Conservation (phyloP, 1,140 invertebrate species). For the Palaemon carinicauda region DNA sequence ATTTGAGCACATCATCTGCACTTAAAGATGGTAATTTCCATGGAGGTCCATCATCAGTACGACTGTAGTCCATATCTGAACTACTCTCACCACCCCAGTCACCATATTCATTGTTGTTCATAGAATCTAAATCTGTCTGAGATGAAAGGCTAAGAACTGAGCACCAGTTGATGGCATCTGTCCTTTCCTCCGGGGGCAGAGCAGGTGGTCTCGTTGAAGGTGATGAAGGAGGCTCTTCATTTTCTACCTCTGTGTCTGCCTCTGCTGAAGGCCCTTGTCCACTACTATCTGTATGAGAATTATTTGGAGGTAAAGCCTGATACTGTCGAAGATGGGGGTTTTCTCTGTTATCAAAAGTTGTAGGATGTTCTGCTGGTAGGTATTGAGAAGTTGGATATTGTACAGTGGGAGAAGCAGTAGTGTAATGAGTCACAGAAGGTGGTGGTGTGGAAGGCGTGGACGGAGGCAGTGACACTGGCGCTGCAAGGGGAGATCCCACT, state of each 20-base stretch:
- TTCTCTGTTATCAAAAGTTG: slow-evolving; percentile 38
- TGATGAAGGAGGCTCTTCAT: slow-evolving; percentile 11
- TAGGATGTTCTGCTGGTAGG: slow-evolving; percentile 62
- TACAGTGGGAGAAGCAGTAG: slow-evolving; percentile 16
- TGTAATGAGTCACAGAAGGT: slow-evolving; percentile 54
- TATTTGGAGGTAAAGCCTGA: slow-evolving; percentile 17
- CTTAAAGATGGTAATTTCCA: slow-evolving; percentile 69
- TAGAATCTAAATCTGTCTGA: slow-evolving; percentile 82
- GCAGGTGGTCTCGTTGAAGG: slow-evolving; percentile 65
- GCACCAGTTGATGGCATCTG: slow-evolving; percentile 80
- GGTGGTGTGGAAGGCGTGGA: slow-evolving; percentile 51
- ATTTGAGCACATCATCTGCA: slow-evolving; percentile 75
- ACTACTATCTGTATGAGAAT: slow-evolving; percentile 11
- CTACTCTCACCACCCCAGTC: slow-evolving; percentile 61
- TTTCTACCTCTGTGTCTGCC: slow-evolving; percentile 2
- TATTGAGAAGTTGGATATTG: slow-evolving; percentile 47
- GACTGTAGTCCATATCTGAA: slow-evolving; percentile 44
- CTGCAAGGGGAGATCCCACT: slow-evolving; percentile 44
- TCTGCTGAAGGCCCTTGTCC: slow-evolving; percentile 27
- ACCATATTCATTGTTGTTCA: slow-evolving; percentile 78
- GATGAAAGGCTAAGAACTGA: slow-evolving; percentile 85
- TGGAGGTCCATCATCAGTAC: slow-evolving; percentile 26
- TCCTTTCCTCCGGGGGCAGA: slow-evolving; percentile 77
- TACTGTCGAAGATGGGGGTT: slow-evolving; percentile 43
- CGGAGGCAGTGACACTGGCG: slow-evolving; percentile 64